Evolutionary conservation across 2,113 vertebrate genomes (phyloP).

Genomic region (Catharus bicknelli): DNA sequence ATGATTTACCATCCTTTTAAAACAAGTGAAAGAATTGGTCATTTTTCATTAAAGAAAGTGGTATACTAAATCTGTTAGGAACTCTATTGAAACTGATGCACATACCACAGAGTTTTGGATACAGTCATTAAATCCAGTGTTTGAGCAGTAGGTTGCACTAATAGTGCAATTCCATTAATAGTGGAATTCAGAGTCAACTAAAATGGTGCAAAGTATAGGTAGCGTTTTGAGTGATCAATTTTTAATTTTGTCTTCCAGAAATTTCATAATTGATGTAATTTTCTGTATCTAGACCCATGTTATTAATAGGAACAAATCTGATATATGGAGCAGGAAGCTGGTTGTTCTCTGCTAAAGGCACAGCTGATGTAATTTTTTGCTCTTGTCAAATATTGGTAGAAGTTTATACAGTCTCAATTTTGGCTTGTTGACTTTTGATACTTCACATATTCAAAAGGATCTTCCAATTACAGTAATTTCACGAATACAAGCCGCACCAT

Average conservation of each 20-base stretch:
- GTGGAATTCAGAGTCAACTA: background rate
- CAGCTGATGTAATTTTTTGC: background rate
- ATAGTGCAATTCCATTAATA: background rate
- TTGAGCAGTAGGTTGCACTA: background rate
- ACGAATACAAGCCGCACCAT: no score
- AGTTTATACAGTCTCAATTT: background rate
- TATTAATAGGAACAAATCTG: background rate
- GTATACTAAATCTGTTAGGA: background rate
- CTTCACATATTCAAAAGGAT: background rate
- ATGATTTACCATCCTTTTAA: background rate
- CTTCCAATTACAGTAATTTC: background rate
- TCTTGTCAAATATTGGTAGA: background rate
- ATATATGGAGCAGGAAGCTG: background rate
- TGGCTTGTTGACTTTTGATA: background rate
- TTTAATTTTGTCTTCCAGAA: background rate
- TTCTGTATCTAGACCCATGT: background rate
- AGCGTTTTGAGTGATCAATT: background rate
- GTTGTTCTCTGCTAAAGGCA: background rate
- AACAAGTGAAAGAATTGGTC: background rate
- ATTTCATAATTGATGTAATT: background rate
- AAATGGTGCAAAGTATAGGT: background rate
- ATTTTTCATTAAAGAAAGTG: background rate
- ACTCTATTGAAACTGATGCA: background rate
- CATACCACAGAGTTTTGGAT: background rate
- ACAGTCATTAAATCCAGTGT: background rate